Base-by-base conservation (phyloP, 2,888 invertebrate species). In the Cryptus viduatorius region DNA sequence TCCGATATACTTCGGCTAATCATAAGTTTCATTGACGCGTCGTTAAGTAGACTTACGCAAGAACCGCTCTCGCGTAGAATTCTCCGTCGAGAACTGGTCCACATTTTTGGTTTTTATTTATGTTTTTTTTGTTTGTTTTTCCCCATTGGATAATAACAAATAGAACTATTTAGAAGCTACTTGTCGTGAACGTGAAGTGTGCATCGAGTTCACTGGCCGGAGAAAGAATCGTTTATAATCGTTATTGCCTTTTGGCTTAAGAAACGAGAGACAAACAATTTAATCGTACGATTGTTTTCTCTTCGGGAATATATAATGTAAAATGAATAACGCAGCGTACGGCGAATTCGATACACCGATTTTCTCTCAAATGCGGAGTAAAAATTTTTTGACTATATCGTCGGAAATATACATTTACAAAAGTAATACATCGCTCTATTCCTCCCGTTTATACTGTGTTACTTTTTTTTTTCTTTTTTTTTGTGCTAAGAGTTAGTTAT, bases 391-490 rank as follows among this genome's bases (percentile, higher is more conserved):
- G 48, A 37, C 71, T 42, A 42, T 71, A 64, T 46, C 64, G 61
- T 85, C 72, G 79, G 77, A 86, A 87, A 86, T 84, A 82, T 83
- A 84, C 86, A 87, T 87, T 88, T 89, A 89, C 89, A 89, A 89
- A 89, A 87, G 80, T 86, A 86, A 86, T 82, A 86, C 81, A 82
- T 78, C 82, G 48, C 61, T 84, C 65, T 71, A 65, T 69, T 29
- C 48, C 5, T 37, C 78, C 85, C 79, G 72, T 19, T 79, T 82
- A 69, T 64, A 72, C 48, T 69, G 61, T 68, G n/a, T n/a, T n/a
- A n/a, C n/a, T 24, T 3, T 24, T 24, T 24, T 24, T 37, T 68
- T 68, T 42, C n/a, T 69, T 83, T 44, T 68, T 77, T 50, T 78
- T 81, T 75, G 79, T 85, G 84, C 79, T 73, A 82, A 76, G 50